phyloP scores from a whole-genome alignment of 2,797 vertebrate species.

The Myotis pilosus region DNA sequence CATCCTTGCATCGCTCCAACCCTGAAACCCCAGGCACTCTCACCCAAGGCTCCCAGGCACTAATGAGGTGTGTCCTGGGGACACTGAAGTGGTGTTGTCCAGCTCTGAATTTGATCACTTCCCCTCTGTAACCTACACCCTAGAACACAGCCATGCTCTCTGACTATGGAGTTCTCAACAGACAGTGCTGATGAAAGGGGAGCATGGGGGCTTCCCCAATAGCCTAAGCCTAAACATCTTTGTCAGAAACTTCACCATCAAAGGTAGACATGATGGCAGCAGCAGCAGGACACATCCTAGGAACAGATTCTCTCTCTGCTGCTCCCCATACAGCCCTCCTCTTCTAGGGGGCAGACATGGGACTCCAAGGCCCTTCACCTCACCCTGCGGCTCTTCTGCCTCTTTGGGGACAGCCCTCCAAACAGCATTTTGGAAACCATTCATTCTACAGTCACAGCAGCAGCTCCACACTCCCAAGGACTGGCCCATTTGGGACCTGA shows the following conservation, averaged over 20 bases:
- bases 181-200: not conserved
- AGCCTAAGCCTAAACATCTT: not conserved
- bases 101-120: not conserved
- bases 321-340: not conserved
- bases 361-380: not conserved
- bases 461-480: not conserved
- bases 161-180: not conserved
- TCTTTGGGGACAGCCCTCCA: not conserved
- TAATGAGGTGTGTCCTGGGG: not conserved
- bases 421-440: not conserved
- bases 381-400: not conserved
- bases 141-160: not conserved
- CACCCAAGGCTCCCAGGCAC: not conserved
- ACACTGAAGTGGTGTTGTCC: not conserved
- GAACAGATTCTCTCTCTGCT: not conserved
- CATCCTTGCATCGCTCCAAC: not conserved
- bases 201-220: not conserved
- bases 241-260: not conserved
- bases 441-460: not conserved
- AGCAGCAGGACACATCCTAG: rapidly evolving
- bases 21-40: not conserved
- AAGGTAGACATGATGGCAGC: not conserved
- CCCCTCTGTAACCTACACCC: not conserved
- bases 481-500: not conserved
- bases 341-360: not conserved